phyloP scores from a whole-genome alignment of 2,888 invertebrate genomes.

The Limenitis camilla region DNA sequence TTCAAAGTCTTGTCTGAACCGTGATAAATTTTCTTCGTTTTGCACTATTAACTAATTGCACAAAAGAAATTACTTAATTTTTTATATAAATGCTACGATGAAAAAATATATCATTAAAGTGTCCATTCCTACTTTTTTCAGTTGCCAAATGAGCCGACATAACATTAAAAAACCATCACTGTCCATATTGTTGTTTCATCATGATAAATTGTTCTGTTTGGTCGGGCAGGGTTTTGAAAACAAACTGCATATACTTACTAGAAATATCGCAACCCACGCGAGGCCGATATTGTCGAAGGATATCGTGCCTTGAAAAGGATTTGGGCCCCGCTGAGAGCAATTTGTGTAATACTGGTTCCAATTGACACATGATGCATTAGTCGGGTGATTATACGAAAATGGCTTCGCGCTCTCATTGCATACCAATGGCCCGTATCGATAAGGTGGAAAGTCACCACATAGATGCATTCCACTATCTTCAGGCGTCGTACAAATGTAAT shows the following conservation, averaged over 20 bases:
- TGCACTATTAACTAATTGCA: too few species aligned
- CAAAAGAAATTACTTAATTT: too few species aligned
- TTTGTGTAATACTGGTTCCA: constrained; percentile 99
- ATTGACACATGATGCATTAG: constrained; percentile 90
- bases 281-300: constrained; percentile 99
- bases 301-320: constrained; percentile 99
- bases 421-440: constrained; percentile 79
- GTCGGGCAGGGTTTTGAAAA: background rate
- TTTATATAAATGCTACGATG: too few species aligned
- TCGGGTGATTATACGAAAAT: constrained; percentile 76
- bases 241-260: constrained; percentile 79
- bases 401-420: constrained; percentile 85
- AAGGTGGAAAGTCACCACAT: constrained; percentile 89
- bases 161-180: too few species aligned
- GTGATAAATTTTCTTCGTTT: too few species aligned
- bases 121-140: too few species aligned
- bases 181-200: too few species aligned
- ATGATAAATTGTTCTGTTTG: too few species aligned
- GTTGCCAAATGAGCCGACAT: too few species aligned
- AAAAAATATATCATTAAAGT: too few species aligned
- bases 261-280: constrained; percentile 99
- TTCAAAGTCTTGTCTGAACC: too few species aligned
- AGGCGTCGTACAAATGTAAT: constrained; percentile 96
- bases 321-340: constrained; percentile 93
- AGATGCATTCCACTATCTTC: constrained; percentile 96